Evolutionary conservation across 2,113 vertebrate species (phyloP).

Genomic region (Alethe castanea): DNA sequence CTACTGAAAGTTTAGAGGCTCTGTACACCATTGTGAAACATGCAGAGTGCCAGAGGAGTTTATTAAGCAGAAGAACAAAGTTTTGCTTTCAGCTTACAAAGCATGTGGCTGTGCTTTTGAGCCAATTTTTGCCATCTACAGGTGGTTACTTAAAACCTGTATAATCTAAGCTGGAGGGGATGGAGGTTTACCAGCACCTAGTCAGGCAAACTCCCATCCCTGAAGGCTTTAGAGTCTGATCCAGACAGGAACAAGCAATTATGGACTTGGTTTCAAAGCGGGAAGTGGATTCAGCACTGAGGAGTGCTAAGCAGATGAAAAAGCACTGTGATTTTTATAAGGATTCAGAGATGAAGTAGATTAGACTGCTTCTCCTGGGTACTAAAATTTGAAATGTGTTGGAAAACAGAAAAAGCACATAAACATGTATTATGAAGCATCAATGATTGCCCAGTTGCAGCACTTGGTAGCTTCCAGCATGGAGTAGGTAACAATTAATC

Average conservation of each 20-base stretch:
- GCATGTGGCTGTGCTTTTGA: background rate
- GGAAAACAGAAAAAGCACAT: background rate
- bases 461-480: background rate
- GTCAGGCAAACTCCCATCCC: conserved; percentile 9
- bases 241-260: conserved; percentile 39
- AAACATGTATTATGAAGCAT: background rate
- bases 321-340: background rate
- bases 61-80: background rate
- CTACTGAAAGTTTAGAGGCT: background rate
- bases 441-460: background rate
- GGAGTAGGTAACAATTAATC: background rate
- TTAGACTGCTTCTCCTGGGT: background rate
- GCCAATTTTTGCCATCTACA: conserved; percentile 9
- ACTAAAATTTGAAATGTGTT: background rate
- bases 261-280: conserved; percentile 13
- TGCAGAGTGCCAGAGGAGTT: accelerated
- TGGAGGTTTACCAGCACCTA: conserved; percentile 7
- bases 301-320: conserved; percentile 3
- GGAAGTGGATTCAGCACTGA: background rate
- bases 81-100: background rate
- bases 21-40: background rate
- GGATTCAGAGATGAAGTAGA: background rate
- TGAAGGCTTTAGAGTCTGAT: conserved; percentile 20
- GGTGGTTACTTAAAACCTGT: background rate
- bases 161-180: background rate